phyloP scores from a whole-genome alignment of 1,140 invertebrate species.

The Hypsibius dujardini region DNA sequence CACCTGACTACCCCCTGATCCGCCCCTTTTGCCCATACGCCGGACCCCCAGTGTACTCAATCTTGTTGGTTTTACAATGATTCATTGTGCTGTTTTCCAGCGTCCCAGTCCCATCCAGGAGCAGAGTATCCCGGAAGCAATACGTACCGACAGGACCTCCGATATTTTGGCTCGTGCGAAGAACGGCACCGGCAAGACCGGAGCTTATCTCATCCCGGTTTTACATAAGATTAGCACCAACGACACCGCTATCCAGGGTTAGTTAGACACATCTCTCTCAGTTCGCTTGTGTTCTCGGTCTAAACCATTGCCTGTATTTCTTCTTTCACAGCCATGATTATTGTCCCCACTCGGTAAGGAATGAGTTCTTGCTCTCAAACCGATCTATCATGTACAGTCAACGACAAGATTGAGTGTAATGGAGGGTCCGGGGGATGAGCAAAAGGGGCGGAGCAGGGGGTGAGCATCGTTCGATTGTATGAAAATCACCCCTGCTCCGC shows the following conservation, averaged over 20 bases:
- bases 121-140: slow-evolving; percentile 78
- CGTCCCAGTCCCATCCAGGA: slow-evolving; percentile 93
- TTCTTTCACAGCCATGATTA: slow-evolving; percentile 58
- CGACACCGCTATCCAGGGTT: slow-evolving; percentile 71
- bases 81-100: background rate
- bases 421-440: too few species aligned
- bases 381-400: too few species aligned
- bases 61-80: background rate
- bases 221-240: slow-evolving; percentile 78
- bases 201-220: slow-evolving; percentile 95
- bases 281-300: slow-evolving; percentile 14
- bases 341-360: slow-evolving; percentile 71
- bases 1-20: too few species aligned
- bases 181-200: slow-evolving; percentile 99
- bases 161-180: slow-evolving; percentile 95
- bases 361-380: background rate
- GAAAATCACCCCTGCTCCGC: too few species aligned
- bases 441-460: too few species aligned
- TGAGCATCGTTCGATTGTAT: too few species aligned
- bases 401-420: too few species aligned
- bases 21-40: too few species aligned
- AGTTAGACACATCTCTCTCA: slow-evolving; percentile 17
- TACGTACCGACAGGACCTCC: slow-evolving; percentile 57
- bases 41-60: background rate
- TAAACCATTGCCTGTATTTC: slow-evolving; percentile 17